Evolutionary conservation across 2,797 vertebrate species (phyloP).

Genomic region (Toxotes lorentzi): DNA sequence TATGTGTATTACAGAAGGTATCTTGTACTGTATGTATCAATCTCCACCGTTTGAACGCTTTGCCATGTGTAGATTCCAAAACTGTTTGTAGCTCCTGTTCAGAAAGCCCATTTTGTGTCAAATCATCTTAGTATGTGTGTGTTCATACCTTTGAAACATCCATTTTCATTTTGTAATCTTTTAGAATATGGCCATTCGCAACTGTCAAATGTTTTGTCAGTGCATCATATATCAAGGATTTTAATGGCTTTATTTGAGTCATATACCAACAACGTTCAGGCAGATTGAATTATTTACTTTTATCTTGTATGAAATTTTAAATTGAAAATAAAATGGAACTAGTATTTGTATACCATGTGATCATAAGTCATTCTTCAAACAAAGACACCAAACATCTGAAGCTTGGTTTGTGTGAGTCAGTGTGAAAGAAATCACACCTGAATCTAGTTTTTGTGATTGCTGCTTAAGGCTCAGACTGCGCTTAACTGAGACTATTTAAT

Average conservation of each 20-base stretch:
- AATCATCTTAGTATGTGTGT: conserved; percentile 53
- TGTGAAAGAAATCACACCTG: conserved; percentile 61
- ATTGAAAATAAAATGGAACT: conserved; percentile 85
- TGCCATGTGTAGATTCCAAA: conserved; percentile 65
- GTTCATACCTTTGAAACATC: conserved; percentile 47
- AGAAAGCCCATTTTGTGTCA: conserved; percentile 66
- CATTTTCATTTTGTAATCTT: conserved; percentile 55
- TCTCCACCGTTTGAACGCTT: conserved; percentile 52
- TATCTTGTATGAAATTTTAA: conserved; percentile 88
- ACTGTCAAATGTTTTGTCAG: conserved; percentile 68
- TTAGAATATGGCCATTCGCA: conserved; percentile 56
- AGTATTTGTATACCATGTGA: conserved; percentile 75
- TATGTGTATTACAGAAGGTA: conserved; percentile 61
- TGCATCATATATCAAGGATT: conserved; percentile 69
- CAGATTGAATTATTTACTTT: conserved; percentile 84
- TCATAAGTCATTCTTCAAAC: conserved; percentile 7
- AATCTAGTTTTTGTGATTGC: conserved; percentile 68
- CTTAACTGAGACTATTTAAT: neutral
- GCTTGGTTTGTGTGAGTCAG: neutral
- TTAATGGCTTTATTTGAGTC: conserved; percentile 76
- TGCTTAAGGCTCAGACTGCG: conserved; percentile 8
- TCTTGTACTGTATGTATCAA: conserved; percentile 68
- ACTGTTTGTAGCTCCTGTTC: conserved; percentile 62
- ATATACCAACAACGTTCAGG: conserved; percentile 78
- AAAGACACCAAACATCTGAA: neutral